Base-by-base conservation (phyloP, 64 coral and sea anemone genomes). In the Stylophora pistillata region DNA sequence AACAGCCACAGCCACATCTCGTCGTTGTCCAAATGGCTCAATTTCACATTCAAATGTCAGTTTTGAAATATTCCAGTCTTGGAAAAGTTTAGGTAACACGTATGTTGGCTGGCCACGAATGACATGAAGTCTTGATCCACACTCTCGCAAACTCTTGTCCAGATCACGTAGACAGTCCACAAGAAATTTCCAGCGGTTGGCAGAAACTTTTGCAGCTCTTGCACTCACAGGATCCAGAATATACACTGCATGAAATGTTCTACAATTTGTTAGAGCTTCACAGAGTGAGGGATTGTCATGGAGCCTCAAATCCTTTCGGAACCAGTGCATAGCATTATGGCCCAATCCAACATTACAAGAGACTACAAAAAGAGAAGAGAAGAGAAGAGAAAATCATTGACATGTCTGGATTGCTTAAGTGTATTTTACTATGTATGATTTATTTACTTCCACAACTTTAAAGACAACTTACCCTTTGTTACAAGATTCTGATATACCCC, bases 211-310 rank as follows among this genome's bases (percentile, higher is more conserved):
- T 13, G 77, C 88, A 56, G 90, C 90, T 77, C 79, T 95, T 2
- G 89, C 78, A 87, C 85, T 95, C n/a, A 89, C 81, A 23, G 97
- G 93, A 62, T 99, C 97, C 72, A 99, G 82, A 23, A 99, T 99
- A 65, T 99, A 99, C 32, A 99, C 82, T 29, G 89, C 97, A 88
- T 95, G 95, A 62, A 99, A 95, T 30, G 90, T 76, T 70, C 87
- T 82, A 81, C 93, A 92, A 72, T 88, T 88, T 13, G 47, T n/a
- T 32, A 99, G 69, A 5, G 93, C 90, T 71, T 99, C 90, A 14
- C 81, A 62, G 10, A 99, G 93, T 31, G 93, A 94, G 74, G 97
- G 97, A 58, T 99, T 99, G 87, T 99, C 97, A 59, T 99, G 97
- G 20, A 99, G 82, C 65, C 97, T 84, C 18, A 99, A 88, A 72